Evolutionary conservation across 2,797 vertebrate species (phyloP), one percentile per base, ranked within the genome.

Genomic region (Hyperoplus lanceolatus): DNA sequence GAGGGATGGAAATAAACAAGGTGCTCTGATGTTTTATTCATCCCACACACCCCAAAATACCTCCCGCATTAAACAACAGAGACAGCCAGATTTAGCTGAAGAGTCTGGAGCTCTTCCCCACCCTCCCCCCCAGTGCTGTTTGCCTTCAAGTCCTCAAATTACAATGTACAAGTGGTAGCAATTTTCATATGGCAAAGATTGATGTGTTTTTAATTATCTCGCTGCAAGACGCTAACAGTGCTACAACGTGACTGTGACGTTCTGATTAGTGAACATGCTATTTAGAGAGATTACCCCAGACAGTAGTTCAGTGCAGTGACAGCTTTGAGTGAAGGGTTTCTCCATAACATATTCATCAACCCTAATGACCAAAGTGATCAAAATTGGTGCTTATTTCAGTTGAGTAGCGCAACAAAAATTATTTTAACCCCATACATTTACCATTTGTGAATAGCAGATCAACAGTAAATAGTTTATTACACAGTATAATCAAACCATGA

Each of bases 1-100:
- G 87, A 90, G 79, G 89, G 90, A 91, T 91, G 89, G 91, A 91
- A 90, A 92, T 89, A 91, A 94, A 93, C 90, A 91, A 91, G 87
- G 81, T 87, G 84, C 80, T 76, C 72, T 89, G 73, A 93, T 92
- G 89, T 93, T 93, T 94, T 91, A 93, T 93, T 93, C 92, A 93
- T 93, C 83, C 57, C 84, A 74, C 83, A 79, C 76, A 79, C 76
- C 73, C 77, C 68, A 80, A 90, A 90, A 92, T 87, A 84, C 87
- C 82, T 86, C 80, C 80, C 85, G 89, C 89, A 91, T 91, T 90
- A 89, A 92, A 86, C 85, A 92, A 42, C 69, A 82, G 73, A 82
- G 77, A 86, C 80, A 80, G 70, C 14, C 75, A 36, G 74, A 71
- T 80, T 75, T 60, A 55, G 69, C 80, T 83, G 63, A 56, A 55